Conservation (phyloP, 2,888 invertebrate genomes). For the Thecophora atra region DNA sequence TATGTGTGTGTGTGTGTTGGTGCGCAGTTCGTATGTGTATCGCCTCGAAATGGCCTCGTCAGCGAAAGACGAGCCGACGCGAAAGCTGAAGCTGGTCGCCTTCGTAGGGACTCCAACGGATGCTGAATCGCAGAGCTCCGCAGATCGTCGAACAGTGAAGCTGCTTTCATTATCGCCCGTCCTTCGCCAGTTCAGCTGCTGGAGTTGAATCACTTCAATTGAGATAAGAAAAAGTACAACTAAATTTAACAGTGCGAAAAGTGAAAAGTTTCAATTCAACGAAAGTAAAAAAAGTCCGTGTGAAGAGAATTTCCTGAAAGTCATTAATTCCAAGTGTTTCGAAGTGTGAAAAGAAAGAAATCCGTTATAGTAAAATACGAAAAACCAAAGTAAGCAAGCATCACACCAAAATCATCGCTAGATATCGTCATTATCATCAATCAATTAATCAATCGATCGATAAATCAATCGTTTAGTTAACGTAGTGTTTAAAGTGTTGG, state of each 20-base stretch:
- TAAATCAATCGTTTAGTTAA: background rate
- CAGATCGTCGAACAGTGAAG: slow-evolving; percentile 67
- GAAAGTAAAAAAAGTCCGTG: slow-evolving; percentile 10
- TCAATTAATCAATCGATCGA: background rate
- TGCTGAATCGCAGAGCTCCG: slow-evolving; percentile 64
- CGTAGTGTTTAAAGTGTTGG: slow-evolving; percentile 5
- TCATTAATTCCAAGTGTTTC: background rate
- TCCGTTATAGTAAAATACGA: no score
- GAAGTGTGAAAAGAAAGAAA: background rate
- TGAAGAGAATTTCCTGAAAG: background rate
- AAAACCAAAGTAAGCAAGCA: slow-evolving; percentile 18
- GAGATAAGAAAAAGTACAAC: background rate
- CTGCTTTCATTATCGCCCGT: slow-evolving; percentile 58
- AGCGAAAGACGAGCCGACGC: slow-evolving; percentile 23
- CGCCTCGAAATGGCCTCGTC: slow-evolving; percentile 28
- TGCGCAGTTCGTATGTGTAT: slow-evolving; percentile 37
- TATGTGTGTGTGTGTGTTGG: slow-evolving; percentile 40
- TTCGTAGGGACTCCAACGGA: slow-evolving; percentile 59
- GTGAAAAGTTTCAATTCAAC: slow-evolving; percentile 17
- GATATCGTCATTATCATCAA: slow-evolving; percentile 28
- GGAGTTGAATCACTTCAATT: background rate
- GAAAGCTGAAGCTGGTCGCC: slow-evolving; percentile 42
- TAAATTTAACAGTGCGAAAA: slow-evolving; percentile 22
- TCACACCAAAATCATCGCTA: slow-evolving; percentile 17
- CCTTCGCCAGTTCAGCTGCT: slow-evolving; percentile 44